A percentile compares a stretch with the other conserved stretches of the same genome.
phyloP scores from a whole-genome alignment of 1,140 invertebrate species.

The Octopus bimaculoides region DNA sequence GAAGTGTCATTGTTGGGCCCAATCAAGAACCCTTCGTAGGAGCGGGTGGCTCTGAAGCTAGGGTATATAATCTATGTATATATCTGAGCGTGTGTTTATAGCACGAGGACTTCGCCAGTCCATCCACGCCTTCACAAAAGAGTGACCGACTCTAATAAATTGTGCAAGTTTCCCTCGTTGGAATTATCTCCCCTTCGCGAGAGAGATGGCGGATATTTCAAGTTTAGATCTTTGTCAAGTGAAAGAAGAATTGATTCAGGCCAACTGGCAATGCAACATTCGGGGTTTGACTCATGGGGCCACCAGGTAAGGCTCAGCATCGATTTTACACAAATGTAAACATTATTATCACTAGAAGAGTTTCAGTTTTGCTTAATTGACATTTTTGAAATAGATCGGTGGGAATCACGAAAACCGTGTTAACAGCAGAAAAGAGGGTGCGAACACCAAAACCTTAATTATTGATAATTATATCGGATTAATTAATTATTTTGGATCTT shows the following conservation, averaged over 20 bases:
- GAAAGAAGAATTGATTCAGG: conserved; percentile 67
- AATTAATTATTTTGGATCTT: background rate
- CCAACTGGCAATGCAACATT: conserved; percentile 69
- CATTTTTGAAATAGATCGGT: no score
- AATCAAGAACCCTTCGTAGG: no score
- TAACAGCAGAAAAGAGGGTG: background rate
- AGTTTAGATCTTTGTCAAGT: conserved; percentile 53
- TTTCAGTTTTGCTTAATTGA: background rate
- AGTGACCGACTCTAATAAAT: no score
- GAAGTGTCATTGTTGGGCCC: no score
- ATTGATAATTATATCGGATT: background rate
- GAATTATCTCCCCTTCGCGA: background rate
- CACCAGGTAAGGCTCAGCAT: conserved; percentile 66
- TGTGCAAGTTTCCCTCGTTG: background rate
- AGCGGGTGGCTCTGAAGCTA: no score
- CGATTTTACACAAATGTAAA: conserved; percentile 11
- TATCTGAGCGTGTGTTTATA: no score
- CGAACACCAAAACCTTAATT: background rate
- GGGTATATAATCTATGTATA: no score
- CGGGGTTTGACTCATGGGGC: conserved; percentile 71
- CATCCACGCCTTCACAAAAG: no score
- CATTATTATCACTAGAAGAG: background rate
- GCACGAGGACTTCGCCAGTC: no score
- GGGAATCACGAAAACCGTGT: background rate
- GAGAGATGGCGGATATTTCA: conserved; percentile 41